Percentiles rank a stretch among this genome's conserved stretches.
These are phyloP conservation scores for Venustoraphidia nigricollis DNA, from an alignment of 2,888 invertebrate genomes.

Conservation along the genomic window DNA sequence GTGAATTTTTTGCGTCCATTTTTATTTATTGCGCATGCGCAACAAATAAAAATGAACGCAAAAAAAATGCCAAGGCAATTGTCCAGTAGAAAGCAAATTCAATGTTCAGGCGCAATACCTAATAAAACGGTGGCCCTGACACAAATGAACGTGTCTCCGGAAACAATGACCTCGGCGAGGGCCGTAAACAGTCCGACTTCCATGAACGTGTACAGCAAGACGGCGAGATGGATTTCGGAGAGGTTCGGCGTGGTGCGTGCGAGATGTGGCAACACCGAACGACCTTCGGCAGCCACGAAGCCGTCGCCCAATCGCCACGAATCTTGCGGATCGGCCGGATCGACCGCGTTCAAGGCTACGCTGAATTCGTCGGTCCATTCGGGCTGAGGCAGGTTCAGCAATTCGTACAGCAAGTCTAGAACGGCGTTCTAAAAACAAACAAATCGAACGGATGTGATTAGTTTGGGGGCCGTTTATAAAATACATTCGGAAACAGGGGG, in stretches of 20 bases:
- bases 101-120: slow-evolving; percentile 29
- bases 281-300: slow-evolving; percentile 88
- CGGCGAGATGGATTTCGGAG: slow-evolving; percentile 77
- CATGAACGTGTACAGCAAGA: slow-evolving; percentile 76
- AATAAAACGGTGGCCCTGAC: slow-evolving; percentile 82
- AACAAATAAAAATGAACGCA: neutral
- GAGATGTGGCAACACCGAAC: slow-evolving; percentile 69
- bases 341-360: slow-evolving; percentile 73
- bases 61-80: no score
- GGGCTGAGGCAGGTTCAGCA: slow-evolving; percentile 75
- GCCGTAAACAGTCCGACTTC: slow-evolving; percentile 77
- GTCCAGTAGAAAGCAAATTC: neutral
- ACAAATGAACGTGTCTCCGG: slow-evolving; percentile 78
- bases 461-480: neutral
- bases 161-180: slow-evolving; percentile 79
- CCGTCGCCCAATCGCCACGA: slow-evolving; percentile 84
- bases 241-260: slow-evolving; percentile 77
- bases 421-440: slow-evolving; percentile 60
- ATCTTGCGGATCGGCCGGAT: slow-evolving; percentile 72
- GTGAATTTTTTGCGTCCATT: no score
- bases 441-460: neutral
- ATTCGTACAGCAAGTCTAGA: slow-evolving; percentile 79
- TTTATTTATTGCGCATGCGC: no score
- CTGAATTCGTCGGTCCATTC: slow-evolving; percentile 88
- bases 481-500: no score